phyloP scores from a whole-genome alignment of 2,113 vertebrate species.

The Panthera tigris region DNA sequence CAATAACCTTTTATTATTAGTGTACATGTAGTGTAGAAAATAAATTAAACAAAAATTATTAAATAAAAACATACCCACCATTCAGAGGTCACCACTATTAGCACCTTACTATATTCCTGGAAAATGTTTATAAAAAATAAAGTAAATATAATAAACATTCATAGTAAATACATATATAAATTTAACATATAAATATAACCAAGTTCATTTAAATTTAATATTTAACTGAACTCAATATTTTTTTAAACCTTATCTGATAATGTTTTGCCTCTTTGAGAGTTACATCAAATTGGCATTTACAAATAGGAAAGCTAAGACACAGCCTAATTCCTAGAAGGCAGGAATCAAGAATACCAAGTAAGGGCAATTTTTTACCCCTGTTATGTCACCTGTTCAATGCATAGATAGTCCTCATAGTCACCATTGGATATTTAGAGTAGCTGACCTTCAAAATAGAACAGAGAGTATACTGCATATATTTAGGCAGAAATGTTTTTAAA shows the following conservation, averaged over 20 bases:
- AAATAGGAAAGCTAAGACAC: neutral
- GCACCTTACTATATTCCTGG: neutral
- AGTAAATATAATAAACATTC: neutral
- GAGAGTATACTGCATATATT: neutral
- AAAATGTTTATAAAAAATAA: neutral
- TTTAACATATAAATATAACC: neutral
- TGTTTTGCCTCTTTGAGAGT: neutral
- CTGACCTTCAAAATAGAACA: neutral
- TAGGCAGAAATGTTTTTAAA: neutral
- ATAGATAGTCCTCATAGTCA: neutral
- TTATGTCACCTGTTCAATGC: neutral
- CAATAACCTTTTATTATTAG: neutral
- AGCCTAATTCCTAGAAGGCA: neutral
- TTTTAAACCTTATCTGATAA: neutral
- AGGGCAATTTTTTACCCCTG: neutral
- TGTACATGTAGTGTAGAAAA: neutral
- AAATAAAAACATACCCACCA: neutral
- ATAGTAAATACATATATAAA: neutral
- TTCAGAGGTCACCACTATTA: neutral
- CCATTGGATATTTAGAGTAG: neutral
- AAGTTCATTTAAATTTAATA: neutral
- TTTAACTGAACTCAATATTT: neutral
- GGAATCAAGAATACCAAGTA: neutral
- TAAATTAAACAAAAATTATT: slow-evolving; percentile 28
- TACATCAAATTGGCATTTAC: neutral